Evolutionary conservation across 1,140 invertebrate genomes (phyloP), one percentile per base, ranked within the genome.

Genomic region (Drosophila malerkotliana): DNA sequence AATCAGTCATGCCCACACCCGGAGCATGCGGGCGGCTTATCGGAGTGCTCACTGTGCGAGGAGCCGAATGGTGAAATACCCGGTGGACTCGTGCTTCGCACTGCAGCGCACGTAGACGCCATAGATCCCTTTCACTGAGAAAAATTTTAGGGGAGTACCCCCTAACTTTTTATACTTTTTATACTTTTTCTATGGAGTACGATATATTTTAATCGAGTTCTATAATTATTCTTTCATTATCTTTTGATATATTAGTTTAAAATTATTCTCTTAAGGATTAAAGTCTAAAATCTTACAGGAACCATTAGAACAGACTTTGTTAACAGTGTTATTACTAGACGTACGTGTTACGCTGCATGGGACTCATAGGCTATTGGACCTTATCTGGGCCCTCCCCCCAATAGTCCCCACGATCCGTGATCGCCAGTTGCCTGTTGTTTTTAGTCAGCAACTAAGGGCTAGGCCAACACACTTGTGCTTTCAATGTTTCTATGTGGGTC

Each of bases 1-100:
- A 87, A 81, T 87, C 81, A 85, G 81, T 85, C 82, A 85, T 85
- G 87, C 66, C 63, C 62, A 56, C 15, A 34, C 59, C 55, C 24
- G 14, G 44, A 32, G 60, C 59, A 48, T 56, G 54, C 47, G 57
- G 56, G 52, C 18, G 49, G 12, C 79, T 84, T 84, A 84, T 84
- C 81, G 54, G 41, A 7, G 24, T 37, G 26, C 56, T 49, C 54
- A 84, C 69, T 76, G 52, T 54, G 32, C 39, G 61, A 45, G 62
- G 60, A 67, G 67, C 47, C 48, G 45, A 71, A 52, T 85, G 82
- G 81, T 75, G 81, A 85, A 85, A 85, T 85, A 54, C 28, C 39
- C 37, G 26, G 41, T 51, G 24, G 48, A 34, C 61, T 41, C 62
- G 45, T 34, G 61, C 59, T 51, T 10, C 63, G 59, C 32, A 84